A percentile compares a stretch with the other conserved stretches of the same genome.
phyloP scores from a whole-genome alignment of 2,797 vertebrate species.

The Lepilemur ruficaudatus region DNA sequence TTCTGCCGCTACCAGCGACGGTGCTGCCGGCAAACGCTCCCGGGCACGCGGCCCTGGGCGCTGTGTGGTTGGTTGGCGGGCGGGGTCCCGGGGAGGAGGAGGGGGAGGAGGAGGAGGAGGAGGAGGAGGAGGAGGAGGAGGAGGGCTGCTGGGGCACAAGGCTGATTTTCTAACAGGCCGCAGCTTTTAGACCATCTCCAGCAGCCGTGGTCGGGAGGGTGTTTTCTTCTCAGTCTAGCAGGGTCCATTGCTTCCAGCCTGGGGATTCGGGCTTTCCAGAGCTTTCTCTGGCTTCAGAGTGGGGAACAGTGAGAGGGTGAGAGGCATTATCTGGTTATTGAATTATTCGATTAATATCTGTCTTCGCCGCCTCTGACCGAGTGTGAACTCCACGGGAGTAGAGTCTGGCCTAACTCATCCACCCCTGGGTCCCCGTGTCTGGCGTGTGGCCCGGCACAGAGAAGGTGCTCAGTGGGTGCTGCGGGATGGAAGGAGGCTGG shows the following conservation, averaged over 20 bases:
- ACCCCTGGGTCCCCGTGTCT: not conserved
- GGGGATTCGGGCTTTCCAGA: not conserved
- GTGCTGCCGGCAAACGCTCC: not conserved
- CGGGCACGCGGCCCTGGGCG: rapidly evolving
- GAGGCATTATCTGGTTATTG: not conserved
- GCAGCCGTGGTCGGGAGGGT: not conserved
- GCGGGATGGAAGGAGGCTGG: not conserved
- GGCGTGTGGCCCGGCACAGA: not conserved
- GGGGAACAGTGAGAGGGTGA: not conserved
- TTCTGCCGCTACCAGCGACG: not conserved
- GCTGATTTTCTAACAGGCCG: not conserved
- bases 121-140: too few species aligned
- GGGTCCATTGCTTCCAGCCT: not conserved
- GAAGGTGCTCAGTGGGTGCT: not conserved
- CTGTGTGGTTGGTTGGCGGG: not conserved
- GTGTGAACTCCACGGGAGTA: not conserved
- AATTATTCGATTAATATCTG: not conserved
- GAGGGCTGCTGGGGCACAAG: not conserved
- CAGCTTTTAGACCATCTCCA: not conserved
- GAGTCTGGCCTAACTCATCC: not conserved
- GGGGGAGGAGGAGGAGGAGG: too few species aligned
- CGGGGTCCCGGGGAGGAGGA: not conserved
- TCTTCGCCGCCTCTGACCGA: too few species aligned
- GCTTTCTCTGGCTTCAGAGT: not conserved
- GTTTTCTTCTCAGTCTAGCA: not conserved